Conservation (phyloP, 2,797 vertebrate genomes). For the Pterois miles region DNA sequence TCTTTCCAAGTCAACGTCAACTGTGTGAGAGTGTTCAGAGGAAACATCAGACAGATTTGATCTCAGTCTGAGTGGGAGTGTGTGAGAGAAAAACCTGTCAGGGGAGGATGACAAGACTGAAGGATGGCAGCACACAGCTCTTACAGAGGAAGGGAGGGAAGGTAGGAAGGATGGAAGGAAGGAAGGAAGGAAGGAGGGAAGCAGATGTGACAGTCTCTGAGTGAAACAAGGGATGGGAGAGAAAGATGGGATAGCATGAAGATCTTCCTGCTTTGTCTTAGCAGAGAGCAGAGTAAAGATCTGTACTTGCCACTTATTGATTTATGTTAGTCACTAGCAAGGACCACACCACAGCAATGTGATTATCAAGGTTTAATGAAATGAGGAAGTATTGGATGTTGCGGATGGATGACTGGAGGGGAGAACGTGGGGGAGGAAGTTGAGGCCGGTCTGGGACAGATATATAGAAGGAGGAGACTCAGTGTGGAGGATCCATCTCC, state of each 20-base stretch:
- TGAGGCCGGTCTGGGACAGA: not conserved
- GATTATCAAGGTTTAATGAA: not conserved
- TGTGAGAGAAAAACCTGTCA: constrained; percentile 10
- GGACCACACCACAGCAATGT: not conserved
- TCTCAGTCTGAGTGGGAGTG: constrained; percentile 25
- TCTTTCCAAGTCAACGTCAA: not conserved
- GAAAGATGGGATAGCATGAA: not conserved
- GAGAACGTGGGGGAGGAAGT: not conserved
- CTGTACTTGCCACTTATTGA: not conserved
- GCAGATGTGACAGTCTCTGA: not conserved
- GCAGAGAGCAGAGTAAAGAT: not conserved
- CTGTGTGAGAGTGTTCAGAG: constrained; percentile 2
- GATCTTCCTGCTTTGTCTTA: not conserved
- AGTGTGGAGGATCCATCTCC: not conserved
- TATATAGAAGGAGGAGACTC: not conserved
- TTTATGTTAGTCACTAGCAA: not conserved
- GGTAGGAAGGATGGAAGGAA: not conserved
- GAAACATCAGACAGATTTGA: constrained; percentile 6
- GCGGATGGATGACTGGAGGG: not conserved
- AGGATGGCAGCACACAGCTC: not conserved
- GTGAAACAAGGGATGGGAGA: not conserved
- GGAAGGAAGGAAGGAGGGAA: not conserved
- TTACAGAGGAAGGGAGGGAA: not conserved
- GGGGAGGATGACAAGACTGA: constrained; percentile 15
- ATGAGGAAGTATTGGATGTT: not conserved